Base-by-base conservation (phyloP, 2,888 invertebrate genomes). In the Euplexia lucipara region DNA sequence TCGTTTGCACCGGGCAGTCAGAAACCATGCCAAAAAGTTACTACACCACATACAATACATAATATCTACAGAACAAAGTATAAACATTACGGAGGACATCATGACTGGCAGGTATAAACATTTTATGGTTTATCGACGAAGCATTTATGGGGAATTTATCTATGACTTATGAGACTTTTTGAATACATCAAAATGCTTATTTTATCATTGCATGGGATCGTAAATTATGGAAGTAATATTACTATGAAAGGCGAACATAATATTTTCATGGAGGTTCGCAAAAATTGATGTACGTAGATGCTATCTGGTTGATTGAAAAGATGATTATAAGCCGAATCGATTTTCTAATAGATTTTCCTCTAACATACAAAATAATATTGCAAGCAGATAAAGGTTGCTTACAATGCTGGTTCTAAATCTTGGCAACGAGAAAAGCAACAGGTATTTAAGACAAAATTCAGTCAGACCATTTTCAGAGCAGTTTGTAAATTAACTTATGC, bases 41-140 rank as follows among this genome's bases (percentile, higher is more conserved):
- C 69, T 71, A 70, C 58, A 69, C 35, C 68, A 57, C 71, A 30
- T 32, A 54, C 75, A 83, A 79, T 48, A 65, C 44, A 62, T 20
- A 32, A 20, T 59, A 64, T 49, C 22, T 44, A 49, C 52, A 70
- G 47, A 68, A 73, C 62, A 66, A 71, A 73, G 47, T 68, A 77
- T 49, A 51, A 70, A 69, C 49, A 61, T 60, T 66, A 65, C 47
- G 34, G 47, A 62, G 74, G 66, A 77, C 81, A 79, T 79, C 78
- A 81, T 77, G 77, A 71, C 74, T 78, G 73, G 65, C 81, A 79
- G 83, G 81, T 83, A 83, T 83, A 84, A 83, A 82, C 77, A 82
- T 82, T 88, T 88, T 88, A 88, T 81, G 75, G 82, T 69, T 78
- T 85, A 88, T 87, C 85, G 83, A 87, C 88, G 65, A 65, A 63